A percentile compares a stretch with the other conserved stretches of the same genome.
Evolutionary conservation across 2,797 vertebrate species (phyloP).

Genomic region (Epinephelus malabaricus): DNA sequence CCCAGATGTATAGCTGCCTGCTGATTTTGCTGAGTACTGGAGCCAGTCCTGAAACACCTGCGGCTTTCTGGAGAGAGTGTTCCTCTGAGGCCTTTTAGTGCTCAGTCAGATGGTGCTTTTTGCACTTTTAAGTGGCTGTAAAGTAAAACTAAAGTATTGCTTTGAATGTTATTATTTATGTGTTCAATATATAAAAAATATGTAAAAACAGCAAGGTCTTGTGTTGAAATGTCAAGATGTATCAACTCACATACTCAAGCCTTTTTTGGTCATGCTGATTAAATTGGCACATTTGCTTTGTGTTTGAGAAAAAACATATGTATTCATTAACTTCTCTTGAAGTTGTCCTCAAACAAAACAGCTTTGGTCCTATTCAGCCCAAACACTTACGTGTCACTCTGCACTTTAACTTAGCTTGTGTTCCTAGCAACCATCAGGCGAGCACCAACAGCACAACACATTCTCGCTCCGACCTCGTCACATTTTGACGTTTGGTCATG

Average conservation of each 20-base stretch:
- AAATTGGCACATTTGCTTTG: not conserved
- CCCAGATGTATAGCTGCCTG: slow-evolving; percentile 51
- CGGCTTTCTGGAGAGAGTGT: slow-evolving; percentile 39
- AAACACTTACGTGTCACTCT: not conserved
- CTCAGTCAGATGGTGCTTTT: slow-evolving; percentile 19
- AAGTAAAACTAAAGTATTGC: slow-evolving; percentile 2
- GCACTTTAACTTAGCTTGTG: too few species aligned
- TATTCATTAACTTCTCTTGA: not conserved
- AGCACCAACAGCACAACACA: not conserved
- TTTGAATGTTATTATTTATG: not conserved
- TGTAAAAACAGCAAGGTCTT: not conserved
- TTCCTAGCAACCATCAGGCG: not conserved
- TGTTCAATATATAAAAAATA: not conserved
- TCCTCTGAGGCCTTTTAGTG: slow-evolving; percentile 28
- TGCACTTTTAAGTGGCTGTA: slow-evolving; percentile 22
- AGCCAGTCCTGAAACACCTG: slow-evolving; percentile 66
- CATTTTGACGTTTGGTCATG: too few species aligned
- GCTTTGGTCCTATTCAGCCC: not conserved
- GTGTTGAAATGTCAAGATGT: not conserved
- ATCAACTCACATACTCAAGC: not conserved
- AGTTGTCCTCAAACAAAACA: not conserved
- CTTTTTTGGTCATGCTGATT: slow-evolving; percentile 9
- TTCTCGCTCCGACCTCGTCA: too few species aligned
- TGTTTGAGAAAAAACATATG: not conserved
- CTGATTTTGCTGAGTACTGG: slow-evolving; percentile 51